Evolutionary conservation across 2,797 vertebrate species (phyloP).

Genomic region (Oryzias dopingdopingensis): DNA sequence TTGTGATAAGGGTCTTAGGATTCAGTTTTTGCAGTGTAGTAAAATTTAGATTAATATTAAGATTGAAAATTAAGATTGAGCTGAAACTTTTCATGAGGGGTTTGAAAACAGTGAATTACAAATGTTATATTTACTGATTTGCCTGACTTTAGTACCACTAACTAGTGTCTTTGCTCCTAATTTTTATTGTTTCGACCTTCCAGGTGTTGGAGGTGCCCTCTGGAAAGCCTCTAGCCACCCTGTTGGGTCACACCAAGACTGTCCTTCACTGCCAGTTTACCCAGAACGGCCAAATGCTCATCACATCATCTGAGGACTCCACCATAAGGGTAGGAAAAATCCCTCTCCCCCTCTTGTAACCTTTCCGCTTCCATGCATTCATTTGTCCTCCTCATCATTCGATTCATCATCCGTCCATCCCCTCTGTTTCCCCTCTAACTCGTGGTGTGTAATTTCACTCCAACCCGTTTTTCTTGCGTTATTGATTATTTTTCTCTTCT

Average conservation of each 20-base stretch:
- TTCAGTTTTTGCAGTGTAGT: not conserved
- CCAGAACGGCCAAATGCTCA: constrained; percentile 76
- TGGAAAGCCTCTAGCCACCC: constrained; percentile 74
- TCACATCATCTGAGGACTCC: constrained; percentile 89
- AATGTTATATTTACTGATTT: too few relatives aligned
- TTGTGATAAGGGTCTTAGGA: too few relatives aligned
- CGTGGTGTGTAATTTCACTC: constrained; percentile 4
- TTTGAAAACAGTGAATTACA: too few relatives aligned
- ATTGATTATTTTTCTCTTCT: constrained; percentile 34
- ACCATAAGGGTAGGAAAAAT: constrained; percentile 73
- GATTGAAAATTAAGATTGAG: not conserved
- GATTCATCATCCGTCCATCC: constrained; percentile 4
- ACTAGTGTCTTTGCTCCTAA: not conserved
- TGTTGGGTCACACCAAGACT: constrained; percentile 76
- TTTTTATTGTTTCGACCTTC: constrained; percentile 20
- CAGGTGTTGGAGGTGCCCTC: constrained; percentile 86
- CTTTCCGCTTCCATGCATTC: constrained; percentile 2
- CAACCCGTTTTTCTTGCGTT: constrained; percentile 37
- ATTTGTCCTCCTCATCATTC: constrained; percentile 13
- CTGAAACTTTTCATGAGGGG: too few relatives aligned
- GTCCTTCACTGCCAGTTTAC: constrained; percentile 88
- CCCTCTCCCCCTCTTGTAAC: not conserved
- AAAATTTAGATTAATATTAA: not conserved
- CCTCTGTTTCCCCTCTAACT: constrained; percentile 28
- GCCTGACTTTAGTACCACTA: too few relatives aligned